These are phyloP conservation scores for Plecturocebus donacophilus DNA, from an alignment of 2,113 vertebrate genomes.

Conservation along the genomic window DNA sequence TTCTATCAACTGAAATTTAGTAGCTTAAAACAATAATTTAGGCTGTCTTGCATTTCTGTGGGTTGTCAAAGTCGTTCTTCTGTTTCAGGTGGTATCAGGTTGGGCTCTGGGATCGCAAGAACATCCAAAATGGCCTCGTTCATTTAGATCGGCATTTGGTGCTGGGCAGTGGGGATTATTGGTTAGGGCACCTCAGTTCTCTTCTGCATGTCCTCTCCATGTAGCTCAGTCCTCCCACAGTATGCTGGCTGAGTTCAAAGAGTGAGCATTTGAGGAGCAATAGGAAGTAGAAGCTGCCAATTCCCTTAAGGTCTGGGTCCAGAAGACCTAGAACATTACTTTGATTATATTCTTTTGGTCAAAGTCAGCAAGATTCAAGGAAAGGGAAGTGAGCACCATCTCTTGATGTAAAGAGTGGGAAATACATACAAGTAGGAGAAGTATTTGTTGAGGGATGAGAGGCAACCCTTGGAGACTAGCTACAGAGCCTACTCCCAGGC, in stretches of 20 bases:
- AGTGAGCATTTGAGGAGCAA: background rate
- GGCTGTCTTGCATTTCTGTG: background rate
- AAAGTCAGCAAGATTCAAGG: background rate
- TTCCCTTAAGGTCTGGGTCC: background rate
- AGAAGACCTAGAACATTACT: background rate
- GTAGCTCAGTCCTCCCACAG: background rate
- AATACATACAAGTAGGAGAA: background rate
- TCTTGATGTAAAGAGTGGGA: background rate
- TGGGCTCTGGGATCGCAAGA: background rate
- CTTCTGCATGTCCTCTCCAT: background rate
- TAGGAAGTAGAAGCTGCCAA: background rate
- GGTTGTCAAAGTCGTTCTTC: background rate
- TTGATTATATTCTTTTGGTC: background rate
- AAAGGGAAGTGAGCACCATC: background rate
- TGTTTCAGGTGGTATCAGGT: background rate
- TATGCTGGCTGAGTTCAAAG: background rate
- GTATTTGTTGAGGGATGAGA: background rate
- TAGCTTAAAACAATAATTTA: background rate
- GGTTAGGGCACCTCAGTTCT: background rate
- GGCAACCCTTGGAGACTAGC: background rate
- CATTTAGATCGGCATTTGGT: background rate
- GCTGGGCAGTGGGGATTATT: background rate
- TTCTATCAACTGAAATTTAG: background rate
- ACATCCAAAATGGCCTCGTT: background rate
- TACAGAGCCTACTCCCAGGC: background rate